Conservation (phyloP, 2,797 vertebrate genomes). For the Squalus acanthias region DNA sequence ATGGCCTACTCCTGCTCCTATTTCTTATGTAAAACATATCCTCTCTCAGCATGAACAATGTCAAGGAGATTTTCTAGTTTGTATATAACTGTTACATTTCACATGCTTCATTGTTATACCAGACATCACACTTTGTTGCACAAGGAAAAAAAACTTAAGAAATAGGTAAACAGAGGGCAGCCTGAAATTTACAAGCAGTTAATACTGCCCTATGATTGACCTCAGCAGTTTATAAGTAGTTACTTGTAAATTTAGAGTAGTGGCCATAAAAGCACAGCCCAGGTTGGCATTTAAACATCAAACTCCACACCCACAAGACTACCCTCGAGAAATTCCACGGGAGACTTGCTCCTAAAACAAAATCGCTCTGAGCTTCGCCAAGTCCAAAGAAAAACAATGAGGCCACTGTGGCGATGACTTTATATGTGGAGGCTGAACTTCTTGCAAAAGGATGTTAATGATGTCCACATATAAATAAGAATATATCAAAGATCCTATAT, state of each 20-base stretch:
- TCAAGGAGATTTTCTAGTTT: not conserved
- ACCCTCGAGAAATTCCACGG: not conserved
- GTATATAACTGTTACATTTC: too few relatives aligned
- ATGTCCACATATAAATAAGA: not conserved
- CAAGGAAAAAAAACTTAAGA: too few relatives aligned
- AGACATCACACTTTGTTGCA: not conserved
- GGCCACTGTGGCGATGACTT: not conserved
- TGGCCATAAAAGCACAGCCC: not conserved
- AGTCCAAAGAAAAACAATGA: not conserved
- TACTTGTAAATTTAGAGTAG: not conserved
- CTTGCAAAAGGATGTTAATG: not conserved
- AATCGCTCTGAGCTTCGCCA: not conserved
- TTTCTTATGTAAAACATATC: not conserved
- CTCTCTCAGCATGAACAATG: not conserved
- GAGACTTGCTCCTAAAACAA: not conserved
- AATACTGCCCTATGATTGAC: too few relatives aligned
- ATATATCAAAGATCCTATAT: too few relatives aligned
- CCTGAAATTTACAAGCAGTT: too few relatives aligned
- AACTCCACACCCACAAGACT: not conserved
- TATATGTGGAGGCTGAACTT: not conserved
- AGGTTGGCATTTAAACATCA: not conserved
- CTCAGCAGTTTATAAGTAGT: not conserved
- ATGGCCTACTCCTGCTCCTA: too few relatives aligned
- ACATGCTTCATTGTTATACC: not conserved
- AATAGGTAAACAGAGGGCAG: too few relatives aligned